Conservation (phyloP, 2,888 invertebrate genomes). For the Plusia festucae region DNA sequence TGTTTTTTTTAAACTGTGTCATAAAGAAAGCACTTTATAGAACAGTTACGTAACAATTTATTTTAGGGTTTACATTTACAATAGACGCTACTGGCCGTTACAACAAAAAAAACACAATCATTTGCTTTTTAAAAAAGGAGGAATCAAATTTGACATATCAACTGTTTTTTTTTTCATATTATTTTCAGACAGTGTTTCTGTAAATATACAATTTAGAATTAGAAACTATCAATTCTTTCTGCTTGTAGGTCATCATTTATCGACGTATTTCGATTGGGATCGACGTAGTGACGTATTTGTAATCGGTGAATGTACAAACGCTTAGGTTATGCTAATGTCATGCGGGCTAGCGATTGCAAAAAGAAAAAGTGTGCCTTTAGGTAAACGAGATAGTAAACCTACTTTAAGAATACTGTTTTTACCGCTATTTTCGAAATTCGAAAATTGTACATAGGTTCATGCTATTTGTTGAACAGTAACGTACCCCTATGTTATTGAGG, state of each 20-base stretch:
- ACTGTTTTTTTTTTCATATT: not conserved
- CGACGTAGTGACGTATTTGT: slow-evolving; percentile 71
- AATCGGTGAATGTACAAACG: slow-evolving; percentile 70
- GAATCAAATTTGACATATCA: not conserved
- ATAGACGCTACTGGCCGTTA: not conserved
- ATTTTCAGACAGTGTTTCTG: not conserved
- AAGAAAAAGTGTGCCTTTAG: slow-evolving; percentile 60
- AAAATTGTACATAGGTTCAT: not conserved
- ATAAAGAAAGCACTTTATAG: slow-evolving; percentile 29
- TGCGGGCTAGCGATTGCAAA: slow-evolving; percentile 71
- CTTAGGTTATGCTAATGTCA: slow-evolving; percentile 65
- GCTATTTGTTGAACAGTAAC: not conserved
- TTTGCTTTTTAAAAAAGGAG: too few species aligned
- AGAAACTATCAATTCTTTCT: slow-evolving; percentile 7
- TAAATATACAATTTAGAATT: slow-evolving; percentile 10
- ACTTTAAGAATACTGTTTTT: slow-evolving; percentile 40
- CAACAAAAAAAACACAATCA: too few species aligned
- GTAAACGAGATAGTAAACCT: slow-evolving; percentile 49
- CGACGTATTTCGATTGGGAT: slow-evolving; percentile 60
- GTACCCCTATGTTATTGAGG: too few species aligned
- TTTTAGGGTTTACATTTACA: not conserved
- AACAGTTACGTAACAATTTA: too few species aligned
- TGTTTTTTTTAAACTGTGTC: slow-evolving; percentile 20
- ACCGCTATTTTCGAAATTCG: not conserved
- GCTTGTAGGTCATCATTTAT: slow-evolving; percentile 40